Evolutionary conservation across 2,113 vertebrate genomes (phyloP).

Genomic region (Clarias macrocephalus): DNA sequence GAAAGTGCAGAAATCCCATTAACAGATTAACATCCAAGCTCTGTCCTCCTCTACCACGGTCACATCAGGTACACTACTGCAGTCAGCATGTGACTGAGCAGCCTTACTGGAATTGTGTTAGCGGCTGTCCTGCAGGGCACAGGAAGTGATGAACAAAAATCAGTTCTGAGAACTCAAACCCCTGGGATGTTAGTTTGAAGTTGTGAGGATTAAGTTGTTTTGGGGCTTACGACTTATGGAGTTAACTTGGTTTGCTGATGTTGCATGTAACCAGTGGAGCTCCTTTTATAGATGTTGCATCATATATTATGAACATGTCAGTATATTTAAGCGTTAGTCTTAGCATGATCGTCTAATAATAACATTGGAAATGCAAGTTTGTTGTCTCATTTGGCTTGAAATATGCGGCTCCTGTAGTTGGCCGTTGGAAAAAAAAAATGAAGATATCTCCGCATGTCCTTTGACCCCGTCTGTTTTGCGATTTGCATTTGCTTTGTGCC

Average conservation of each 20-base stretch:
- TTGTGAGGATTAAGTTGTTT: conserved; percentile 22
- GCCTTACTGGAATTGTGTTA: conserved; percentile 46
- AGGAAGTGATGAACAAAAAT: conserved; percentile 52
- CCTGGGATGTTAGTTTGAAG: conserved; percentile 32
- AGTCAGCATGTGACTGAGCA: conserved; percentile 53
- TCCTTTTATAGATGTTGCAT: neutral
- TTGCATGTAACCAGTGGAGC: conserved; percentile 5
- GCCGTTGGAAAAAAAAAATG: neutral
- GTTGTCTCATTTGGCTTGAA: conserved; percentile 6
- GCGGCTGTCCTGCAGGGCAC: conserved; percentile 54
- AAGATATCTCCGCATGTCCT: neutral
- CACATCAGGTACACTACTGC: conserved; percentile 5
- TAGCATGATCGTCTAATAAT: neutral
- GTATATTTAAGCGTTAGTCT: neutral
- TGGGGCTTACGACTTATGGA: conserved; percentile 15
- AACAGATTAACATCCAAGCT: conserved; percentile 67
- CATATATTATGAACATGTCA: neutral
- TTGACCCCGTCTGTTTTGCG: neutral
- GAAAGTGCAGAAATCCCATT: conserved; percentile 73
- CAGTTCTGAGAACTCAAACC: conserved; percentile 61
- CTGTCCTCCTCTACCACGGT: conserved; percentile 38
- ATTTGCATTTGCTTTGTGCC: conserved; percentile 32
- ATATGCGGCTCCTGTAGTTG: neutral
- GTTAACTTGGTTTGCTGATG: neutral
- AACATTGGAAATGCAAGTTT: neutral